Percentiles rank a stretch among this genome's conserved stretches.
Conservation (phyloP, 2,888 invertebrate species). For the Trichogramma evanescens region DNA sequence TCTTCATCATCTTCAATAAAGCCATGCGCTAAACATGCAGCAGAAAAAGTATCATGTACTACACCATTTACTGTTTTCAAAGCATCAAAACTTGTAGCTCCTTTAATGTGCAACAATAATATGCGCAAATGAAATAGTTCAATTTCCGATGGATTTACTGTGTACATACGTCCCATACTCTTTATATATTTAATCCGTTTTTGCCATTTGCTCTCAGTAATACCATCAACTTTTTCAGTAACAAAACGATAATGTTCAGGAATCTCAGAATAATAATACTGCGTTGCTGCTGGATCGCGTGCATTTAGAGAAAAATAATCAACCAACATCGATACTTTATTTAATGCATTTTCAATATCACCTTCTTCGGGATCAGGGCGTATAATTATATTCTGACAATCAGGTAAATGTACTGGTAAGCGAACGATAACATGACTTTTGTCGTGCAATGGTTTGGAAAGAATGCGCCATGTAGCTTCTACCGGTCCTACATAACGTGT, state of each 20-base stretch:
- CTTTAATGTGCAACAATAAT: constrained; percentile 29
- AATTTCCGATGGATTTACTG: too few relatives aligned
- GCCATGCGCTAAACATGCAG: constrained; percentile 9
- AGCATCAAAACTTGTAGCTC: constrained; percentile 31
- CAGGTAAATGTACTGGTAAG: constrained; percentile 15
- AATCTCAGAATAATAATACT: constrained; percentile 16
- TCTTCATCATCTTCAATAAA: constrained; percentile 19
- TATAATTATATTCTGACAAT: constrained; percentile 1
- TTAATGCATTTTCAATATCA: neutral
- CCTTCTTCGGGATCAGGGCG: neutral
- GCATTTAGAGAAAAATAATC: constrained; percentile 18
- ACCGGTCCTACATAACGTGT: constrained; percentile 18
- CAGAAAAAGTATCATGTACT: constrained; percentile 21
- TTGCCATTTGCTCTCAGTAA: constrained; percentile 7
- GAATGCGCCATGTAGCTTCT: constrained; percentile 21
- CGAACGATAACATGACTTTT: constrained; percentile 18
- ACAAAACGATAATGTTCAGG: constrained; percentile 14
- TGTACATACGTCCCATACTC: constrained; percentile 27
- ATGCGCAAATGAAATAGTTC: too few relatives aligned
- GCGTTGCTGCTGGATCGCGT: constrained; percentile 9
- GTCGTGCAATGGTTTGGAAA: constrained; percentile 10
- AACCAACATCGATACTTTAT: constrained; percentile 9
- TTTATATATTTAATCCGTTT: constrained; percentile 9
- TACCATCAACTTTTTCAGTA: constrained; percentile 3
- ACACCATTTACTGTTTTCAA: constrained; percentile 29